Evolutionary conservation across 2,888 invertebrate species (phyloP).

Genomic region (Cetonia aurata): DNA sequence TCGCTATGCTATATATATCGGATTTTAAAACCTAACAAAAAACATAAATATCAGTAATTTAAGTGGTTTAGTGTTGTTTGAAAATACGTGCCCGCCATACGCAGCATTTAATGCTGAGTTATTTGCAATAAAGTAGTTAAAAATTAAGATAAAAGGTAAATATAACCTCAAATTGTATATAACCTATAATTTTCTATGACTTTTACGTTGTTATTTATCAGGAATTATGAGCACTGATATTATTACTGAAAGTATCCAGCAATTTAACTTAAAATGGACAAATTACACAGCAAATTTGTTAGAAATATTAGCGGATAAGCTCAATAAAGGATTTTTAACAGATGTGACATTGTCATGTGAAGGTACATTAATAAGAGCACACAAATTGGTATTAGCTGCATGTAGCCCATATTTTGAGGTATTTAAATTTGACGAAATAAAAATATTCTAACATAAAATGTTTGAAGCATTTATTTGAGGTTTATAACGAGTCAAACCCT

Average conservation of each 20-base stretch:
- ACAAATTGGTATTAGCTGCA: slow-evolving; percentile 68
- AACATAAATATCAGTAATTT: too few species aligned
- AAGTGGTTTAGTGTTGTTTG: too few species aligned
- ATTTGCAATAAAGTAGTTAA: too few species aligned
- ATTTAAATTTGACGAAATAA: slow-evolving; percentile 40
- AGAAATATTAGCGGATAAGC: slow-evolving; percentile 66
- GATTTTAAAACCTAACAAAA: too few species aligned
- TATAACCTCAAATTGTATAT: too few species aligned
- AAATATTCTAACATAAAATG: neutral
- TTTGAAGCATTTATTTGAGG: slow-evolving; percentile 64
- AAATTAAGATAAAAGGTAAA: too few species aligned
- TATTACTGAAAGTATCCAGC: slow-evolving; percentile 53
- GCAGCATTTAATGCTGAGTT: too few species aligned
- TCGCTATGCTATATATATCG: too few species aligned
- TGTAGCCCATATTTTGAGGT: slow-evolving; percentile 68
- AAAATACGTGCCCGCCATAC: too few species aligned
- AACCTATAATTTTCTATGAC: too few species aligned
- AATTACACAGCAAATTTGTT: slow-evolving; percentile 68
- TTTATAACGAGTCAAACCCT: slow-evolving; percentile 64
- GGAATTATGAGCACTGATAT: slow-evolving; percentile 5
- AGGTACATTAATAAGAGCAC: slow-evolving; percentile 67
- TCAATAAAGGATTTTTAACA: slow-evolving; percentile 64
- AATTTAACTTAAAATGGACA: slow-evolving; percentile 69
- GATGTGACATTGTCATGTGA: slow-evolving; percentile 69
- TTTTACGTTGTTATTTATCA: neutral